Percentiles rank a stretch among this genome's conserved stretches.
These are phyloP conservation scores for Mylabris sibirica DNA, from an alignment of 2,888 invertebrate genomes.

Conservation along the genomic window DNA sequence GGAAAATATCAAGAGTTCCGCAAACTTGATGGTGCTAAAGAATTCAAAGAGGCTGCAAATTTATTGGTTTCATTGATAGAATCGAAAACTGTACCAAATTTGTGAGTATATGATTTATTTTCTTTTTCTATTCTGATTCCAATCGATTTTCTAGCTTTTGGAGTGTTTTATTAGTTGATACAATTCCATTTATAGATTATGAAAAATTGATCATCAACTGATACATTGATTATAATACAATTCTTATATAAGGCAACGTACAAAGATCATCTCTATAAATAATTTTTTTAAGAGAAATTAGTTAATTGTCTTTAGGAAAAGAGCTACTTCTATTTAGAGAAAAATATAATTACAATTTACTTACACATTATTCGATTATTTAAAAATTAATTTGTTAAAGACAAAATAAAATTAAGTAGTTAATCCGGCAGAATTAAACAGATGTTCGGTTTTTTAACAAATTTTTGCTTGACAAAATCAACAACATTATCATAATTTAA, in stretches of 20 bases:
- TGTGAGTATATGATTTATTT: conserved; percentile 73
- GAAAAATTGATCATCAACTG: conserved; percentile 76
- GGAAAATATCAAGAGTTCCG: conserved; percentile 94
- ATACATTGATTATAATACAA: conserved; percentile 82
- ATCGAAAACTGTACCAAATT: conserved; percentile 88
- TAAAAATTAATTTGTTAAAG: neutral
- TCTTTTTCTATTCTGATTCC: conserved; percentile 7
- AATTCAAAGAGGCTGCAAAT: conserved; percentile 78
- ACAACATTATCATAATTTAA: conserved; percentile 68
- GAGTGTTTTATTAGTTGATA: conserved; percentile 82
- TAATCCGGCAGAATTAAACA: too few species aligned
- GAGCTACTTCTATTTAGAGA: conserved; percentile 17
- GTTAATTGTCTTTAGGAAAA: too few species aligned
- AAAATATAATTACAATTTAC: conserved; percentile 30
- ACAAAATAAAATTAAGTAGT: neutral
- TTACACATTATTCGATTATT: conserved; percentile 51
- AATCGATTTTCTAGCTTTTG: conserved; percentile 75
- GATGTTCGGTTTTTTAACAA: neutral
- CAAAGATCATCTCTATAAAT: too few species aligned
- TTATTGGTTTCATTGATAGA: conserved; percentile 82
- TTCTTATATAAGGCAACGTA: too few species aligned
- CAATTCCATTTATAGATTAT: conserved; percentile 81
- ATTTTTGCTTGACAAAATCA: conserved; percentile 62
- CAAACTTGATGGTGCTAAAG: conserved; percentile 75
- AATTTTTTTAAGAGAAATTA: too few species aligned